Percentiles rank a stretch among this genome's conserved stretches.
Conservation (phyloP, 2,113 vertebrate species). For the Tenrec ecaudatus region DNA sequence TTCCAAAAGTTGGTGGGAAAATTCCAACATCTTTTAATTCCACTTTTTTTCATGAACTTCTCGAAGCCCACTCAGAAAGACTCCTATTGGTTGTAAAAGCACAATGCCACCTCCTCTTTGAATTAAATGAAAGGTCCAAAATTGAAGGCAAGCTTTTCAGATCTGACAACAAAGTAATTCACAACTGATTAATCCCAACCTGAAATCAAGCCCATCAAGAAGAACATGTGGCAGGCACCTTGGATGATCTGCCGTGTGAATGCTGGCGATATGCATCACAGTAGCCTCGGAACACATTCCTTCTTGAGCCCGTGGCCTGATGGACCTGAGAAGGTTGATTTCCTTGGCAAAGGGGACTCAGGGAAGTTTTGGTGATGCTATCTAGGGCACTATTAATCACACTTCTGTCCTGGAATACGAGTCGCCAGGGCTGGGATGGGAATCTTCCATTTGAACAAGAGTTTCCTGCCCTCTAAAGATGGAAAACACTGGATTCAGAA, state of each 20-base stretch:
- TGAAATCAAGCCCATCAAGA: constrained; percentile 32
- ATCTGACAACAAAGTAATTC: constrained; percentile 56
- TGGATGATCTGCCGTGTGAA: not conserved
- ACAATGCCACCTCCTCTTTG: not conserved
- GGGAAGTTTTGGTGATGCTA: constrained; percentile 20
- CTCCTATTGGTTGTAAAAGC: no score
- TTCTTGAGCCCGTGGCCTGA: not conserved
- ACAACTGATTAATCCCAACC: constrained; percentile 49
- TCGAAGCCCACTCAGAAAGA: no score
- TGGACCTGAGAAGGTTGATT: not conserved
- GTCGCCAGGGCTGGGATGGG: not conserved
- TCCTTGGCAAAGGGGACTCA: constrained; percentile 43
- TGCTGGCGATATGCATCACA: not conserved
- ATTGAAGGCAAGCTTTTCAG: constrained; percentile 7
- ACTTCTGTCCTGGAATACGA: not conserved
- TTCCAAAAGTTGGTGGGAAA: no score
- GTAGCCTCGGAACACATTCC: not conserved
- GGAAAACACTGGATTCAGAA: not conserved
- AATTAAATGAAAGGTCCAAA: constrained; percentile 43
- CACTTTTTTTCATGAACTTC: no score
- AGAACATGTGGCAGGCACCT: not conserved
- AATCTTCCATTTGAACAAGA: constrained; percentile 37
- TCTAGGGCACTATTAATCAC: not conserved
- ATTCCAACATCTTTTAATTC: no score
- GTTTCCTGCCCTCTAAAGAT: not conserved